Percentiles rank a stretch among this genome's conserved stretches.
Evolutionary conservation across 1,140 invertebrate species (phyloP).

Genomic region (Holcopasites calliopsidis): DNA sequence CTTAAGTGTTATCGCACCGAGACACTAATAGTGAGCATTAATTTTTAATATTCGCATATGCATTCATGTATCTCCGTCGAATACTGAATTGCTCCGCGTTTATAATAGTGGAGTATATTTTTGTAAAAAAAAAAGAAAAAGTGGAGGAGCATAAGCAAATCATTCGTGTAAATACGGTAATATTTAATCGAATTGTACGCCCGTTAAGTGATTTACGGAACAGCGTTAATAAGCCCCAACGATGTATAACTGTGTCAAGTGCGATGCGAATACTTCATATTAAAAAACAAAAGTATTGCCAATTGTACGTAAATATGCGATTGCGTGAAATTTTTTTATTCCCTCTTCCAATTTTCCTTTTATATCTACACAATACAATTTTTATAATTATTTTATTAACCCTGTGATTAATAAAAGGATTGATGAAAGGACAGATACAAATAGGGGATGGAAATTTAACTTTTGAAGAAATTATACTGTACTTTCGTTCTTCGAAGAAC

Average conservation of each 20-base stretch:
- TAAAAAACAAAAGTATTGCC: conserved; percentile 15
- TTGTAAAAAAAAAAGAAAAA: conserved; percentile 8
- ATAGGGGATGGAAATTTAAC: too few relatives aligned
- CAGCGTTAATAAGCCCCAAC: conserved; percentile 1
- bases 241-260: conserved; percentile 20
- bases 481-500: too few relatives aligned
- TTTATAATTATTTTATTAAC: not conserved
- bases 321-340: not conserved
- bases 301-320: conserved; percentile 3
- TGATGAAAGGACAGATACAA: not conserved
- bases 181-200: conserved; percentile 20
- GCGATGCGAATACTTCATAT: not conserved
- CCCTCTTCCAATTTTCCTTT: not conserved
- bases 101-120: conserved; percentile 30
- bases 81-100: not conserved
- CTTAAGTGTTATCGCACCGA: not conserved
- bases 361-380: not conserved
- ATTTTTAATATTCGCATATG: conserved; percentile 5
- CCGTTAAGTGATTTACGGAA: not conserved
- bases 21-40: not conserved
- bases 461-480: too few relatives aligned
- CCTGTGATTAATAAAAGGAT: not conserved
- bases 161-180: conserved; percentile 36
- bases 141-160: not conserved
- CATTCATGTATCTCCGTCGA: not conserved